Base-by-base conservation (phyloP, 2,888 invertebrate genomes). In the Oscheius sp. region DNA sequence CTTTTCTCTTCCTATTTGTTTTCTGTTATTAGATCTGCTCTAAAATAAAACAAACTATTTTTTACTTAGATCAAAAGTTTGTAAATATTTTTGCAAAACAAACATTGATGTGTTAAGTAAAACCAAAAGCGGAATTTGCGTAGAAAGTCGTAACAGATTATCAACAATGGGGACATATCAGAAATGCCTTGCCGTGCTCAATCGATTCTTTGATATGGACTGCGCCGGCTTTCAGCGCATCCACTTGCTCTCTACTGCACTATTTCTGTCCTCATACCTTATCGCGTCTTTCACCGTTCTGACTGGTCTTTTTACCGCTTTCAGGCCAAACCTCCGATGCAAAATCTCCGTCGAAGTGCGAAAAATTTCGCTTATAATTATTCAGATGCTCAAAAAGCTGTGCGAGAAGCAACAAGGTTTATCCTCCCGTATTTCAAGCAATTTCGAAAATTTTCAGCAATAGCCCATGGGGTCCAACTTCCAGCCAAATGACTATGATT, bases 391-490 rank as follows among this genome's bases (percentile, higher is more conserved):
- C 67, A 67, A 27, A 50, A 48, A 17, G 31, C 29, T 4, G 45
- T 58, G 17, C 57, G 67, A 10, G 67, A 67, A 17, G 57, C 58
- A 1, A 67, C 58, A 12, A 67, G 67, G 58, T 58, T n/a, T n/a
- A n/a, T n/a, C n/a, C n/a, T n/a, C n/a, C n/a, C n/a, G n/a, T n/a
- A n/a, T n/a, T n/a, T n/a, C n/a, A n/a, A n/a, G n/a, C n/a, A n/a
- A n/a, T n/a, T n/a, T n/a, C n/a, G n/a, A n/a, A n/a, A 8, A 45
- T 8, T 29, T 58, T 61, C 33, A 96, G 96, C 82, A 99, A 98
- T 90, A 98, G 98, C 89, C 96, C 96, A 87, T 99, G 98, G 98
- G 98, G 98, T 83, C 97, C 98, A 17, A 81, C 95, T 86, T 96
- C 96, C 0, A 80, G 80, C 0, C 91, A 98, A 66, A 98, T 98